Base-by-base conservation (phyloP, 2,113 vertebrate genomes). In the Halichoeres trimaculatus region DNA sequence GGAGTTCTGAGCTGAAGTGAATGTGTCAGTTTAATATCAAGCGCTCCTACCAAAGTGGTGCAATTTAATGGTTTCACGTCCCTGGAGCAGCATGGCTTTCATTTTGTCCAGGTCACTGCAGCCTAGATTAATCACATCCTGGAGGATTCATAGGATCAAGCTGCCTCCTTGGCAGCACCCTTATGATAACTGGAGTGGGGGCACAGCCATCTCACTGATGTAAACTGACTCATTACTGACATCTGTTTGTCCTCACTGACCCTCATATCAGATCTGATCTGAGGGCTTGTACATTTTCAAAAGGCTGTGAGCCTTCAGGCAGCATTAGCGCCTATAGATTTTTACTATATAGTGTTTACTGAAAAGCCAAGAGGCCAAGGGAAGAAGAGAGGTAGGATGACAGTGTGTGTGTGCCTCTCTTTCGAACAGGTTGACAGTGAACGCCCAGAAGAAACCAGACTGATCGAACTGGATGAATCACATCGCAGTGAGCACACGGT, bases 401-500 rank as follows among this genome's bases (percentile, higher is more conserved):
- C 62, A 17, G 65, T 48, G 12, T 47, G 48, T 88, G 17, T 84
- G 70, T 86, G 83, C 62, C 63, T 87, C 11, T 78, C 30, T 79
- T 70, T 24, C 57, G 77, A 52, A 92, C 22, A 99, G 98, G 94
- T 96, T 74, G 98, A 99, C 89, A 91, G 79, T 36, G 98, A 99
- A 61, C 95, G 91, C 83, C 95, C 78, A 12, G 95, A 96, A 76
- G 98, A 99, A 69, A 92, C 92, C 5, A 93, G 95, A 48, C 95
- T 99, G 40, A 98, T 99, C 58, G 98, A 99, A 84, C 90, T 99
- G 90, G 97, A 99, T 82, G 97, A 99, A 63, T 98, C 98, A 12
- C 95, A 98, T 91, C 95, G 92, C 90, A 98, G 98, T 16, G 98
- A 99, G 87, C 98, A 99, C 85, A 99, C 98, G 0, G 98, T 99